These are phyloP conservation scores for Sinotaia quadrata DNA, from an alignment of 2,888 invertebrate genomes.

Conservation along the genomic window DNA sequence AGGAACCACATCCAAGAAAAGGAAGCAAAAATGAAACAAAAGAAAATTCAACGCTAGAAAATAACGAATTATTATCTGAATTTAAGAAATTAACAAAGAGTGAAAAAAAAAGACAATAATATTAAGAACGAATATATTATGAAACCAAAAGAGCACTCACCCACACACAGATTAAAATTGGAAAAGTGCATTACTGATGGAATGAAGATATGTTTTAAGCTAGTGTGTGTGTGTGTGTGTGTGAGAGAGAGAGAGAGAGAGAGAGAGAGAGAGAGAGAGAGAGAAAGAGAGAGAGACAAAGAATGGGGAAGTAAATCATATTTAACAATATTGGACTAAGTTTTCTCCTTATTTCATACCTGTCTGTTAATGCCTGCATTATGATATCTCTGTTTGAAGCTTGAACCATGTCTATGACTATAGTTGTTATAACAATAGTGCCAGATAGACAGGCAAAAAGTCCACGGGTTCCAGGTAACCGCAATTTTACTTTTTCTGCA, in stretches of 20 bases:
- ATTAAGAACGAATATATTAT: neutral
- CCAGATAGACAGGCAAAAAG: conserved; percentile 21
- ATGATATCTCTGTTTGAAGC: conserved; percentile 2
- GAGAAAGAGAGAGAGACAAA: conserved; percentile 6
- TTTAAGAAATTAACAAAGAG: no score
- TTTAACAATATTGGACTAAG: no score
- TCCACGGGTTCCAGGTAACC: neutral
- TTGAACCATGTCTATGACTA: neutral
- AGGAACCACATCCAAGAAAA: no score
- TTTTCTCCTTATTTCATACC: neutral
- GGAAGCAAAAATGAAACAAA: no score
- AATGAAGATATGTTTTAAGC: neutral
- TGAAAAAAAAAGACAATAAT: neutral
- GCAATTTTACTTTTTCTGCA: neutral
- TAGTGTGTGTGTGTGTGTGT: neutral
- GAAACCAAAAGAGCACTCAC: neutral
- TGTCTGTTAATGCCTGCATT: neutral
- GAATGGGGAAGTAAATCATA: no score
- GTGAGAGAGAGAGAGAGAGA: conserved; percentile 1
- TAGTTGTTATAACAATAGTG: conserved; percentile 8
- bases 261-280: conserved; percentile 7
- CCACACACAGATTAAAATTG: neutral
- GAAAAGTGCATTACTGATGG: no score
- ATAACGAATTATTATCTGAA: no score
- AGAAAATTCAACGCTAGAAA: no score